Evolutionary conservation across 2,888 invertebrate species (phyloP), one percentile per base, ranked within the genome.

Genomic region (Cryptus viduatorius): DNA sequence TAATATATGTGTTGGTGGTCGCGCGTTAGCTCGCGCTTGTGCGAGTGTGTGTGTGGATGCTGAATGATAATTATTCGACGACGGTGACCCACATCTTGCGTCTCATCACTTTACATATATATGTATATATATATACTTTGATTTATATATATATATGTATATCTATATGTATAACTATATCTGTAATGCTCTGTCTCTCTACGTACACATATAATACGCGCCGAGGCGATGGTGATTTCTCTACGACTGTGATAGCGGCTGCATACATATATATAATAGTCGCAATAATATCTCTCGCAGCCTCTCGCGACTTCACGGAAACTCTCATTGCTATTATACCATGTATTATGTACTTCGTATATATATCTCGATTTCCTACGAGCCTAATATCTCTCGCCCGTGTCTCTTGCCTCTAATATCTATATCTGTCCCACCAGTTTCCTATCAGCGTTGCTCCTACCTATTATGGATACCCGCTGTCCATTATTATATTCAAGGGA

Each of bases 61-160:
- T 73, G 84, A 84, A 84, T 84, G 84, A 80, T 80, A 84, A 84
- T 84, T 84, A 84, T 87, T 87, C 87, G 89, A 84, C 89, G 89
- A 82, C 84, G 83, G 85, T 85, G 85, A 85, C 83, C 85, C 77
- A 83, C 83, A 80, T 85, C 85, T 82, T 85, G 80, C 82, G 77
- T 84, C 80, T 77, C 78, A 81, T 84, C 80, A 73, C 80, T 78
- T 84, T 83, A 81, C 71, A 59, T 31, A 61, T 59, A 46, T 59
- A 56, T 46, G 14, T 31, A 50, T 44, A 72, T 46, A 53, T 56
- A 50, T 12, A 67, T 19, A 61, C 37, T 12, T 19, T 29, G 64
- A 50, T 76, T 7, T 24, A 48, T 56, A 14, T 56, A 53, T 56
- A 61, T 68, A 48, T 64, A 19, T 59, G 68, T 73, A 42, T 48